Base-by-base conservation (phyloP, 2,888 invertebrate species). In the Cheilosia grossa region DNA sequence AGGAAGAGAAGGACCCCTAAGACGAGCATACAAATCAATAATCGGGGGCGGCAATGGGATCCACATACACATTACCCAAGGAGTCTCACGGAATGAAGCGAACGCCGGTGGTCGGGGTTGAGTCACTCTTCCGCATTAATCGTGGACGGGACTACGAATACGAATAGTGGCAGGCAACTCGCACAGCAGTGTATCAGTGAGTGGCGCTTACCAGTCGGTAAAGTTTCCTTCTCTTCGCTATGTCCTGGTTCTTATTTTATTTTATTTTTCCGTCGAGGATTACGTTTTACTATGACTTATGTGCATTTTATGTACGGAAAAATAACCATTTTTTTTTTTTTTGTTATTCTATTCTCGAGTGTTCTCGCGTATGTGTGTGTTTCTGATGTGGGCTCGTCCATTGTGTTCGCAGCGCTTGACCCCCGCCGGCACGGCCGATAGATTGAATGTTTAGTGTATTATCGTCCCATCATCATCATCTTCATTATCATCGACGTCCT, bases 21-120 rank as follows among this genome's bases (percentile, higher is more conserved):
- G 64, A 30, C 74, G 61, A 79, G 70, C 58, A 17, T 70, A 40
- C 21, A 69, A 83, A 83, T 83, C 83, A 83, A 83, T 83, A 83
- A 75, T 74, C 69, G 64, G 79, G 67, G 67, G 64, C 15, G 73
- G 82, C 61, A 69, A 73, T 79, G 73, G 64, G 53, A 74, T 66
- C 69, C 63, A 13, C 37, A 37, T 3, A 13, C 37, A 37, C 13
- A 74, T 63, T 69, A 78, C 63, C 49, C 49, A 44, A 73, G 54
- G 69, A 74, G 53, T 72, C 27, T 27, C 63, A 66, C n/a, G 56
- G 24, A 27, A 47, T 27, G 21, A 33, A 37, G 13, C 49, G 24
- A 66, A 54, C 27, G 49, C 44, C 42, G 19, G 13, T 3, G 56
- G 54, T 37, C 17, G 19, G 27, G 42, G 7, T 40, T 47, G 63